Evolutionary conservation across 2,888 invertebrate species (phyloP), one percentile per base, ranked within the genome.

Genomic region (Sipunculus nudus): DNA sequence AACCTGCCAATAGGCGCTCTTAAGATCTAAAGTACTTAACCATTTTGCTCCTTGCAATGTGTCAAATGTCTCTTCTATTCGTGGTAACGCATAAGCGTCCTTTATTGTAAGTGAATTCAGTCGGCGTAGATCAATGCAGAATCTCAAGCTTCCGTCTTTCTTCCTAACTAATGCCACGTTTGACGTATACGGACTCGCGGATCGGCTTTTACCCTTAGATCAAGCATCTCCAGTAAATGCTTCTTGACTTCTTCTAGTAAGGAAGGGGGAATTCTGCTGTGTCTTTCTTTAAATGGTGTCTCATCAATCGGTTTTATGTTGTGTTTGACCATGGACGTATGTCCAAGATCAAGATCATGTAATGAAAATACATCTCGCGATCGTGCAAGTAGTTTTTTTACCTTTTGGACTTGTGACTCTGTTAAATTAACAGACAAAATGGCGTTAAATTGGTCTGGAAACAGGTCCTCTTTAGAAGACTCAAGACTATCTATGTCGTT

Each of bases 51-150:
- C n/a, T n/a, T n/a, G n/a, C n/a, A n/a, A n/a, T n/a, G n/a, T n/a
- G n/a, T n/a, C n/a, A n/a, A n/a, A n/a, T n/a, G n/a, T n/a, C n/a
- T n/a, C n/a, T n/a, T n/a, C n/a, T n/a, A n/a, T n/a, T n/a, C n/a
- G n/a, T 16, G 53, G 53, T 41, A 53, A 13, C 28, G 39, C 26
- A 53, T 41, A 53, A 38, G 25, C 28, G 32, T 49, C 53, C 29
- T 41, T 53, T n/a, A 41, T 31, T 2, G 53, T 53, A 3, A 41
- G 21, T 16, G 35, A 39, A 32, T 53, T 53, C 3, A 53, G 4
- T 25, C 40, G 23, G 19, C 53, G 2, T n/a, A 31, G 40, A 25
- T 53, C 53, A 8, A 23, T 28, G n/a, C 29, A 29, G 4, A 32
- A 23, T n/a, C 53, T 6, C 4, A 53, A 46, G n/a, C 40, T 40